A percentile compares a stretch with the other conserved stretches of the same genome.
These are phyloP conservation scores for Stenchaetothrips biformis DNA, from an alignment of 2,888 invertebrate genomes.

Conservation along the genomic window DNA sequence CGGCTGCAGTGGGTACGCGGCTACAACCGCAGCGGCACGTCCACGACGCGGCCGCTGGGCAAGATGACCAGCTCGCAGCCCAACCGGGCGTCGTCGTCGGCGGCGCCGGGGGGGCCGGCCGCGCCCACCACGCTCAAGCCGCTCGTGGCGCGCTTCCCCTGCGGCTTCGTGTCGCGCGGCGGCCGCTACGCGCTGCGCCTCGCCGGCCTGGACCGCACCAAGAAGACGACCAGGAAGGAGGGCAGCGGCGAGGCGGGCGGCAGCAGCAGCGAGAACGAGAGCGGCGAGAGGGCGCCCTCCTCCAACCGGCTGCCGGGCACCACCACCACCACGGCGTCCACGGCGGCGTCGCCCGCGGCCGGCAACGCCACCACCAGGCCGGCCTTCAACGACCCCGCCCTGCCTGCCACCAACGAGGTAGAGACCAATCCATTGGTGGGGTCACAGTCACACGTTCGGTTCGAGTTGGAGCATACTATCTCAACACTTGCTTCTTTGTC, in stretches of 20 bases:
- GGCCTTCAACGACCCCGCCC: neutral
- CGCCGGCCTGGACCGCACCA: conserved; percentile 32
- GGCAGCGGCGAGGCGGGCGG: neutral
- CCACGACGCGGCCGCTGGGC: neutral
- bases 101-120: conserved; percentile 40
- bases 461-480: no score
- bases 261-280: conserved; percentile 16
- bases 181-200: conserved; percentile 59
- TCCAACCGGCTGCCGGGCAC: neutral
- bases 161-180: conserved; percentile 68
- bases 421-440: no score
- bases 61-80: conserved; percentile 13
- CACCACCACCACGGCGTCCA: neutral
- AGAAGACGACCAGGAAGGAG: conserved; percentile 8
- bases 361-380: neutral
- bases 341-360: neutral
- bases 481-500: no score
- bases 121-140: conserved; percentile 29
- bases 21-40: neutral
- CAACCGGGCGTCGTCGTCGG: neutral
- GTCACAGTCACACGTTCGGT: no score
- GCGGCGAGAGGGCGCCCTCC: neutral
- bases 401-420: conserved; percentile 2
- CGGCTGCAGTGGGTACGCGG: conserved; percentile 15
- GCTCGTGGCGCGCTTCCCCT: conserved; percentile 48